These are phyloP conservation scores for Archilochus colubris DNA, from an alignment of 2,113 vertebrate species.

Conservation along the genomic window DNA sequence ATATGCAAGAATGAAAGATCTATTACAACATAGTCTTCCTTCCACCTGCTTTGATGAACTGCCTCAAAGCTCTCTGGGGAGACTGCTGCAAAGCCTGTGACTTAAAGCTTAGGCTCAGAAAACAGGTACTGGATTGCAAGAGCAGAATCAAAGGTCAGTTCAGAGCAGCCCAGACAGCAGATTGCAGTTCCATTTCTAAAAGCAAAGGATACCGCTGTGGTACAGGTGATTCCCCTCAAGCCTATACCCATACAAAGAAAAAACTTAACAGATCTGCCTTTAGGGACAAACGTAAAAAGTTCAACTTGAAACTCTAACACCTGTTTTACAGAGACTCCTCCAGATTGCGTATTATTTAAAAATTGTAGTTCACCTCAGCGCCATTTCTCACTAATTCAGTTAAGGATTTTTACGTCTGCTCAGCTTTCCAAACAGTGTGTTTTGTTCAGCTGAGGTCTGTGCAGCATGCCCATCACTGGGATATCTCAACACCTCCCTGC, in stretches of 20 bases:
- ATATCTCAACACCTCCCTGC: slow-evolving; percentile 35
- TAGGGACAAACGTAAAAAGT: slow-evolving; percentile 57
- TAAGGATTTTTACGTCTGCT: slow-evolving; percentile 14
- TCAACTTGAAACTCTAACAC: slow-evolving; percentile 62
- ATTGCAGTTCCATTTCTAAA: slow-evolving; percentile 48
- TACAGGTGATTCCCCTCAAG: slow-evolving; percentile 71
- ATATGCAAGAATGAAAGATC: slow-evolving; percentile 41
- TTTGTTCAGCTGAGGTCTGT: slow-evolving; percentile 38
- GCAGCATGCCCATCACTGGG: not conserved
- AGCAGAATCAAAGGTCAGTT: slow-evolving; percentile 57
- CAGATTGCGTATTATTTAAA: slow-evolving; percentile 59
- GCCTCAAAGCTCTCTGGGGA: slow-evolving; percentile 53
- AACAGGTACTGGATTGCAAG: slow-evolving; percentile 49
- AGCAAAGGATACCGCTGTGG: slow-evolving; percentile 20
- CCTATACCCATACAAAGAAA: slow-evolving; percentile 37
- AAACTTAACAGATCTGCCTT: slow-evolving; percentile 57
- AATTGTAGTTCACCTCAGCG: slow-evolving; percentile 26
- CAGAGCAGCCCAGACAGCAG: slow-evolving; percentile 3
- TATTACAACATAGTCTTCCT: slow-evolving; percentile 16
- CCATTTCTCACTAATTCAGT: slow-evolving; percentile 14
- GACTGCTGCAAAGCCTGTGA: slow-evolving; percentile 39
- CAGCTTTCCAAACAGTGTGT: not conserved
- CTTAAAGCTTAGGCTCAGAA: slow-evolving; percentile 34
- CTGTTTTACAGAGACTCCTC: slow-evolving; percentile 55
- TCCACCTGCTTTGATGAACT: slow-evolving; percentile 51